A percentile compares a stretch with the other conserved stretches of the same genome.
Conservation (phyloP, 1,140 invertebrate species). For the Ceratina japonica region DNA sequence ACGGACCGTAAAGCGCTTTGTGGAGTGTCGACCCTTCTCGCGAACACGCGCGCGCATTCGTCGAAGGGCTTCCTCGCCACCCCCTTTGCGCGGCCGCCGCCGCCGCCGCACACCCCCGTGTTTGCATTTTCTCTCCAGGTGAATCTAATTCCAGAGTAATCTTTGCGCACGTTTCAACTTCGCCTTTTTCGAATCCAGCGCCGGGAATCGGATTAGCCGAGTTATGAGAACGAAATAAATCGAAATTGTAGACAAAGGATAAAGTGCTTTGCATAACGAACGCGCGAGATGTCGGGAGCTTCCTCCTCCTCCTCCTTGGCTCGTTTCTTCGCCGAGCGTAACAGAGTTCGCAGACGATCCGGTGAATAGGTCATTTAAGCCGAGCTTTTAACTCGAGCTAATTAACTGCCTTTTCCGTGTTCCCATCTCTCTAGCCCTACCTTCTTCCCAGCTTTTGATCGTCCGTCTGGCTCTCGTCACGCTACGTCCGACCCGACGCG, state of each 20-base stretch:
- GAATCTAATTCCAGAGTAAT: too few species aligned
- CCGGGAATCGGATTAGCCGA: too few species aligned
- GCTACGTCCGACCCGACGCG: not conserved
- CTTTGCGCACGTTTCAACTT: too few species aligned
- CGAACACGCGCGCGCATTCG: conserved; percentile 21
- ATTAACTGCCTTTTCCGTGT: conserved; percentile 58
- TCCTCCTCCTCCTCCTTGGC: not conserved
- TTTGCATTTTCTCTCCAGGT: not conserved
- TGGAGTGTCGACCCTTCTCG: conserved; percentile 34
- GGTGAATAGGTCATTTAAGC: conserved; percentile 67
- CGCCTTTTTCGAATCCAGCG: too few species aligned
- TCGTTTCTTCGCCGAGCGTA: conserved; percentile 29
- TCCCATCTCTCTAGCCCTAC: not conserved
- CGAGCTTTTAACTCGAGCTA: conserved; percentile 64
- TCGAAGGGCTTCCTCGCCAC: conserved; percentile 7
- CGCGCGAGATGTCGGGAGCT: not conserved
- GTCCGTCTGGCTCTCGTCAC: not conserved
- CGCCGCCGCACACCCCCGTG: not conserved
- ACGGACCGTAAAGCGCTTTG: conserved; percentile 47
- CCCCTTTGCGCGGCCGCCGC: too few species aligned
- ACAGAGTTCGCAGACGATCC: conserved; percentile 49
- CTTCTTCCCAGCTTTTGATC: not conserved
- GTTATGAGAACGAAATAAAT: not conserved
- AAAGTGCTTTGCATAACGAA: conserved; percentile 5
- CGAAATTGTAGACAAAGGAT: not conserved